phyloP scores from a whole-genome alignment of 2,797 vertebrate genomes.

The Dallia pectoralis region DNA sequence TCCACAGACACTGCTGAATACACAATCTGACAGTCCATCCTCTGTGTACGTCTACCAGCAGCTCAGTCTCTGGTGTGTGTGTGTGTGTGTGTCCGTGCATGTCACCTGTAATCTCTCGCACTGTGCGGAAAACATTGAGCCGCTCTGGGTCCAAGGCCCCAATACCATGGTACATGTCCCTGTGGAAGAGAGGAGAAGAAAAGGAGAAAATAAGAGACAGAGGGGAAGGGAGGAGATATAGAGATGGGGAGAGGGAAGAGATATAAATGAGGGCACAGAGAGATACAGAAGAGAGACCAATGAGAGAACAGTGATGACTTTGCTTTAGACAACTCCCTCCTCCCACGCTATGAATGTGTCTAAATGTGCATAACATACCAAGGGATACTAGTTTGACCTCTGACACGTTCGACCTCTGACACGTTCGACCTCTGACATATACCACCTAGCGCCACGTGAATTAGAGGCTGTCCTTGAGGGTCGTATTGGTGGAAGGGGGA shows the following conservation, averaged over 20 bases:
- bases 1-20: constrained; percentile 19
- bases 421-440: neutral
- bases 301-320: no score
- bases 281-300: neutral
- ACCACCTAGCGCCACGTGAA: neutral
- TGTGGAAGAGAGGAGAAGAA: constrained; percentile 42
- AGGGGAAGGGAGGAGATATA: neutral
- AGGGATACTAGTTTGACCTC: neutral
- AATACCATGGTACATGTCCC: constrained; percentile 93
- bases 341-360: neutral
- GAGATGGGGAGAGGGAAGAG: constrained; percentile 5
- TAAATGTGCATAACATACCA: neutral
- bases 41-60: constrained; percentile 23
- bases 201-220: constrained; percentile 1
- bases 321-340: neutral
- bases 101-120: constrained; percentile 96
- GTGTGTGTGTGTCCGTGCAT: neutral
- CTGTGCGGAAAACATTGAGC: constrained; percentile 89
- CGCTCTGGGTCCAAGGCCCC: constrained; percentile 91
- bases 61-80: neutral
- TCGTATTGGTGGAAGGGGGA: no score
- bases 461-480: neutral
- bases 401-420: neutral
- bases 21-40: constrained; percentile 10
- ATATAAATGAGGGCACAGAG: no score